Evolutionary conservation across 2,888 invertebrate species (phyloP).

Genomic region (Anarsia innoxiella): DNA sequence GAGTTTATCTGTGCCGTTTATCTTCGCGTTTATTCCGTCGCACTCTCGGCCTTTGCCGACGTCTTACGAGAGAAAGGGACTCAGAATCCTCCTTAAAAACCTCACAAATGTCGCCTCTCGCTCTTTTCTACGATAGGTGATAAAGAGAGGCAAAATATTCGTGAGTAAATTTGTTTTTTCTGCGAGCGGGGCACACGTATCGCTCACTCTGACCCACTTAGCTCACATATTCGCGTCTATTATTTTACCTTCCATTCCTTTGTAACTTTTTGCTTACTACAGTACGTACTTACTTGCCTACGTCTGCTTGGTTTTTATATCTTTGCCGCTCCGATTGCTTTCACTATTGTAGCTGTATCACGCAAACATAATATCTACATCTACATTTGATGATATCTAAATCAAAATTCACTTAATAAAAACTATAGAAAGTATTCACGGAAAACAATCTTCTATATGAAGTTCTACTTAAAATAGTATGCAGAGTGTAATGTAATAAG

Average conservation of each 20-base stretch:
- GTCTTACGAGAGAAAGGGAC: slow-evolving; percentile 14
- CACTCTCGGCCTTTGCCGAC: slow-evolving; percentile 14
- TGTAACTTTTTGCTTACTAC: no score
- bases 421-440: no score
- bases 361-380: no score
- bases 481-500: slow-evolving; percentile 39
- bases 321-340: no score
- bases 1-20: slow-evolving; percentile 23
- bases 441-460: no score
- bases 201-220: slow-evolving; percentile 11
- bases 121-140: slow-evolving; percentile 18
- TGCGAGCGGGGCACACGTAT: slow-evolving; percentile 9
- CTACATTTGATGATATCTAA: no score
- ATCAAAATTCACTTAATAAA: no score
- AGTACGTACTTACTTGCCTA: no score
- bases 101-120: slow-evolving; percentile 13
- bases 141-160: slow-evolving; percentile 18
- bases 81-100: slow-evolving; percentile 15
- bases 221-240: slow-evolving; percentile 6
- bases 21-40: slow-evolving; percentile 21
- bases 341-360: no score
- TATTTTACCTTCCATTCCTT: slow-evolving; percentile 9
- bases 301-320: slow-evolving; percentile 1
- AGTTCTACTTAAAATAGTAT: not conserved
- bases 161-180: slow-evolving; percentile 14